phyloP scores from a whole-genome alignment of 2,888 invertebrate species.

The Dolichomitus sp. region DNA sequence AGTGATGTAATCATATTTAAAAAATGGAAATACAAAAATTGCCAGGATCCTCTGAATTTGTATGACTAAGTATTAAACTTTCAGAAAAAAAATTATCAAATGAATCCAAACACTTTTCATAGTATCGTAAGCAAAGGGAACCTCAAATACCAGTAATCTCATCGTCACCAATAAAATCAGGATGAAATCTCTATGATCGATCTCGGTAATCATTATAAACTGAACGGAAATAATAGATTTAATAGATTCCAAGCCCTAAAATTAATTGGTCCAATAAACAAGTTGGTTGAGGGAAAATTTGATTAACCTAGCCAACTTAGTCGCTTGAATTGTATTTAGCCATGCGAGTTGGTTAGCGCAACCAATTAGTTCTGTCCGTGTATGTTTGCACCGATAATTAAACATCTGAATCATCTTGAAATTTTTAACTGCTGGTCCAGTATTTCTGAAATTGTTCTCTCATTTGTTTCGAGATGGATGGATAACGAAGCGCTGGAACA shows the following conservation, averaged over 20 bases:
- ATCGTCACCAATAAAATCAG: not conserved
- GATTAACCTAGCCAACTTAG: too few relatives aligned
- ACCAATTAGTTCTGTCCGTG: not conserved
- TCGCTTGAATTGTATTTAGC: too few relatives aligned
- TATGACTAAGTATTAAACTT: not conserved
- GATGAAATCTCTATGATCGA: not conserved
- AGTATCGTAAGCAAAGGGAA: not conserved
- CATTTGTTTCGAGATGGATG: not conserved
- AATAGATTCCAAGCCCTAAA: too few relatives aligned
- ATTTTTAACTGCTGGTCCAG: not conserved
- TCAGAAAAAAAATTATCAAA: not conserved
- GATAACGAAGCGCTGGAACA: constrained; percentile 7
- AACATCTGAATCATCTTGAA: not conserved
- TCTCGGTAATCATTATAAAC: not conserved
- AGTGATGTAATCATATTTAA: too few relatives aligned
- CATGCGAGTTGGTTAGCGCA: too few relatives aligned
- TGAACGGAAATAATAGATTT: too few relatives aligned
- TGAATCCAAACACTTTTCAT: not conserved
- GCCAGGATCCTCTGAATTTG: not conserved
- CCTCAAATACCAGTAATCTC: not conserved
- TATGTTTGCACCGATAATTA: not conserved
- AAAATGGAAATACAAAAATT: too few relatives aligned
- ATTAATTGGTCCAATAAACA: too few relatives aligned
- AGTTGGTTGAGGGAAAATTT: too few relatives aligned
- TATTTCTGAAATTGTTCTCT: not conserved